A percentile compares a stretch with the other conserved stretches of the same genome.
phyloP scores from a whole-genome alignment of 2,113 vertebrate species.

The Neolamprologus cancellatus region DNA sequence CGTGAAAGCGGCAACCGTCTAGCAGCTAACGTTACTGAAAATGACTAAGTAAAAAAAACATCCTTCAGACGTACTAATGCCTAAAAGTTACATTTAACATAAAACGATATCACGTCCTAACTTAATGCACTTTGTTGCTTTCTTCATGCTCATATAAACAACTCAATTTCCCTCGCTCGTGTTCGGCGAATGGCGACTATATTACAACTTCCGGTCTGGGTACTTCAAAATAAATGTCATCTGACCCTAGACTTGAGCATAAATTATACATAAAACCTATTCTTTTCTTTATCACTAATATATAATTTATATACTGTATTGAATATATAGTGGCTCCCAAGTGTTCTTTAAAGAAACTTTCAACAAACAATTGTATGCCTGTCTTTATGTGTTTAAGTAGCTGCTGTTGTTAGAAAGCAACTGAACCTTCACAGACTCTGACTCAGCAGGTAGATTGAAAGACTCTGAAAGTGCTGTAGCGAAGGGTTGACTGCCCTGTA shows the following conservation, averaged over 20 bases:
- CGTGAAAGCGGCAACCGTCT: no score
- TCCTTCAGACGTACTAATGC: no score
- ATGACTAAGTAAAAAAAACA: not conserved
- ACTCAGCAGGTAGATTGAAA: not conserved
- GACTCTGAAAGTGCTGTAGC: not conserved
- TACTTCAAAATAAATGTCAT: slow-evolving; percentile 19
- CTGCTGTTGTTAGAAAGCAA: not conserved
- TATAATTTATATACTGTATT: not conserved
- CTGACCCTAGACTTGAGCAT: not conserved
- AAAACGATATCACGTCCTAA: not conserved
- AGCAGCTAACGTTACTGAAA: not conserved
- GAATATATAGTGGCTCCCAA: not conserved
- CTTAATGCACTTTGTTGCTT: not conserved
- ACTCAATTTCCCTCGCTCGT: not conserved
- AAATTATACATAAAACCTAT: not conserved
- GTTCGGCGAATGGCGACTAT: not conserved
- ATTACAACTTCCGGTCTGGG: not conserved
- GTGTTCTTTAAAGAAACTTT: not conserved
- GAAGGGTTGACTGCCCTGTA: not conserved
- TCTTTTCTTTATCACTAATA: not conserved
- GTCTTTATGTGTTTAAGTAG: not conserved
- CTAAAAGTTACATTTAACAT: not conserved
- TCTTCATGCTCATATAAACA: not conserved
- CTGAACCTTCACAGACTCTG: not conserved
- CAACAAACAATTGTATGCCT: not conserved